phyloP scores from a whole-genome alignment of 2,888 invertebrate genomes.

The Bembecia ichneumoniformis region DNA sequence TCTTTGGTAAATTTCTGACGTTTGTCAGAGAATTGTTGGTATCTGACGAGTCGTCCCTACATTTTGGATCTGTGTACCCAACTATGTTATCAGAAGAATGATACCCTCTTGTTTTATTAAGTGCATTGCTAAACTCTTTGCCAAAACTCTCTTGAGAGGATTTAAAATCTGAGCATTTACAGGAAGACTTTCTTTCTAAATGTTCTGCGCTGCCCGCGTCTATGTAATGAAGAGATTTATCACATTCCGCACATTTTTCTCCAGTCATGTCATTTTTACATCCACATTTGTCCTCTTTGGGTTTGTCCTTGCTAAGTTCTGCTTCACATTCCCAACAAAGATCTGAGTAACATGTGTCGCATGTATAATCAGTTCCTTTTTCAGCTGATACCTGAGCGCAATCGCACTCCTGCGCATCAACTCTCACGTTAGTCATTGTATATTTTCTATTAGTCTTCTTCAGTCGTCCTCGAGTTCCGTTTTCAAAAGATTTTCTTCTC shows the following conservation, averaged over 20 bases:
- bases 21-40: slow-evolving; percentile 43
- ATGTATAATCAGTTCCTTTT: slow-evolving; percentile 58
- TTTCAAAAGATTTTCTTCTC: slow-evolving; percentile 75
- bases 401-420: slow-evolving; percentile 44
- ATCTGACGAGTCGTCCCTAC: slow-evolving; percentile 48
- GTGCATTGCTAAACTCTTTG: slow-evolving; percentile 43
- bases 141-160: slow-evolving; percentile 62
- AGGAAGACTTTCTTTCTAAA: slow-evolving; percentile 46
- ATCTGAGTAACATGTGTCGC: slow-evolving; percentile 58
- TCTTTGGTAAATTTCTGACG: slow-evolving; percentile 50
- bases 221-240: slow-evolving; percentile 52
- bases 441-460: slow-evolving; percentile 71
- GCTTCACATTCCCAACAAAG: slow-evolving; percentile 59
- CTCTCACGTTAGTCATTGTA: slow-evolving; percentile 37
- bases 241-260: slow-evolving; percentile 60
- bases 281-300: slow-evolving; percentile 35
- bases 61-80: slow-evolving; percentile 47
- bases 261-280: slow-evolving; percentile 33
- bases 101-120: slow-evolving; percentile 57
- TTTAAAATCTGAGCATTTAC: slow-evolving; percentile 60
- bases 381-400: slow-evolving; percentile 51
- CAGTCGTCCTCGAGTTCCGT: slow-evolving; percentile 70
- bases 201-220: slow-evolving; percentile 55
- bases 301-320: slow-evolving; percentile 41
- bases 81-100: slow-evolving; percentile 64